Percentiles rank a stretch among this genome's conserved stretches.
phyloP scores from a whole-genome alignment of 64 coral and sea anemone genomes.

The Actinia tenebrosa region DNA sequence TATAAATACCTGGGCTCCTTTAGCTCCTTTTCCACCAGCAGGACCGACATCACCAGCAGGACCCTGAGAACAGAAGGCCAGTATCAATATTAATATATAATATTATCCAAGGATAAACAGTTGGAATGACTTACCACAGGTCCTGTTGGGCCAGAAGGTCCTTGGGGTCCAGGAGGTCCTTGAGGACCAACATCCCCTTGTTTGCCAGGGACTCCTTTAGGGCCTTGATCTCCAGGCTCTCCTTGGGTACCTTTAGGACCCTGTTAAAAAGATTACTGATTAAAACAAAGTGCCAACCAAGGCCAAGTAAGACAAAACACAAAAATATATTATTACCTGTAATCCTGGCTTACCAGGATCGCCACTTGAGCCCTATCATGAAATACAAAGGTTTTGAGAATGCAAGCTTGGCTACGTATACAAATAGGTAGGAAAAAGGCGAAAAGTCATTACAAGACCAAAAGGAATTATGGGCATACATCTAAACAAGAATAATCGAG shows the following conservation, averaged over 20 bases:
- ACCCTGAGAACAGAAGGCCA: neutral
- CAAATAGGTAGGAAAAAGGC: too few relatives aligned
- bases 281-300: neutral
- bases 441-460: too few relatives aligned
- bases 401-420: too few relatives aligned
- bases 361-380: neutral
- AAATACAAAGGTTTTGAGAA: neutral
- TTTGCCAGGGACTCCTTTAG: neutral
- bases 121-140: neutral
- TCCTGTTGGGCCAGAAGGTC: neutral
- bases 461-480: too few relatives aligned
- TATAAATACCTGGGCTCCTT: slow-evolving; percentile 15
- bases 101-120: too few relatives aligned
- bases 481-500: too few relatives aligned
- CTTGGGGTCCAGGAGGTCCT: neutral
- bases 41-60: neutral
- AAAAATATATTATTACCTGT: neutral
- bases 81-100: too few relatives aligned
- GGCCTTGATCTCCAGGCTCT: slow-evolving; percentile 1
- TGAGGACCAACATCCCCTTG: slow-evolving; percentile 5
- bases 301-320: neutral
- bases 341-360: neutral
- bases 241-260: slow-evolving; percentile 6
- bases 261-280: neutral
- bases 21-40: neutral